These are phyloP conservation scores for mouse (Mus musculus) DNA, from an alignment of 2,113 vertebrate species.

Conservation along the genomic window GRCm39 chr5:120216001-120216500, in stretches of 20 bases:
- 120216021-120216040: neutral
- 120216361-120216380: neutral
- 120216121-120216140: neutral
- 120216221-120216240: too few species aligned
- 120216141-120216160: neutral
- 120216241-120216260: neutral
- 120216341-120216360: fast-evolving
- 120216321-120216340: neutral
- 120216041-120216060: neutral
- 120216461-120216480: neutral
- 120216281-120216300: neutral
- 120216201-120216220: neutral
- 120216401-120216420: neutral
- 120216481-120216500: neutral
- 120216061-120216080: neutral
- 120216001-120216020: neutral
- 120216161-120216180: neutral
- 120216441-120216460: fast-evolving
- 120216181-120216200: neutral
- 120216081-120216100: neutral
- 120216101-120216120: neutral
- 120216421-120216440: neutral
- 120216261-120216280: neutral
- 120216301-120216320: neutral
- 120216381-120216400: fast-evolving